Conservation (phyloP, 2,797 vertebrate genomes). For the Clarias laeviceps region DNA sequence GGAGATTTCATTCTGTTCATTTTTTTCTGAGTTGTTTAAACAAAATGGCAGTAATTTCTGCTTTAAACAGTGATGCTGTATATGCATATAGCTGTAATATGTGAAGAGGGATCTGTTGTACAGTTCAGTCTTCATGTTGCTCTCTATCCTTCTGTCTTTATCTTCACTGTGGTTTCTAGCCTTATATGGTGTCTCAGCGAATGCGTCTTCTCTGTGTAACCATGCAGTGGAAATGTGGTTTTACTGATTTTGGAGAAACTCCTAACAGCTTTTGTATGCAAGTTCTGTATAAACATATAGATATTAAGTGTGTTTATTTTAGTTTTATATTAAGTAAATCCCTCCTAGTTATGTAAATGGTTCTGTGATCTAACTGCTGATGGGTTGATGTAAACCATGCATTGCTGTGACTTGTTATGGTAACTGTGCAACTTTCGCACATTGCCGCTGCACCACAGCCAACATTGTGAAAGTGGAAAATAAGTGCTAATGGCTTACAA, state of each 20-base stretch:
- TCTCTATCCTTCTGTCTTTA: constrained; percentile 15
- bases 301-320: constrained; percentile 24
- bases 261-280: constrained; percentile 24
- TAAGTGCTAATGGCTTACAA: background rate
- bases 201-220: constrained; percentile 28
- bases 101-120: constrained; percentile 35
- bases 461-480: background rate
- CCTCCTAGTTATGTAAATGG: constrained; percentile 16
- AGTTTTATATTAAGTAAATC: constrained; percentile 36
- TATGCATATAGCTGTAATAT: constrained; percentile 14
- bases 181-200: constrained; percentile 39
- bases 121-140: constrained; percentile 30
- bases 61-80: constrained; percentile 13
- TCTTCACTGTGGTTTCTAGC: constrained; percentile 42
- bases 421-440: constrained; percentile 31
- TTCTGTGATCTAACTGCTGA: constrained; percentile 2
- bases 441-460: constrained; percentile 6
- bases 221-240: constrained; percentile 17
- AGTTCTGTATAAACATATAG: constrained; percentile 49
- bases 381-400: constrained; percentile 1
- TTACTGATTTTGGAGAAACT: constrained; percentile 26
- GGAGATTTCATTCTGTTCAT: constrained; percentile 5
- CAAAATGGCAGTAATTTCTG: constrained; percentile 1
- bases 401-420: constrained; percentile 22
- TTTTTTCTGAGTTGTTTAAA: constrained; percentile 27